A percentile compares a stretch with the other conserved stretches of the same genome.
These are phyloP conservation scores for Bemisia tabaci DNA, from an alignment of 1,140 invertebrate genomes.

Conservation along the genomic window DNA sequence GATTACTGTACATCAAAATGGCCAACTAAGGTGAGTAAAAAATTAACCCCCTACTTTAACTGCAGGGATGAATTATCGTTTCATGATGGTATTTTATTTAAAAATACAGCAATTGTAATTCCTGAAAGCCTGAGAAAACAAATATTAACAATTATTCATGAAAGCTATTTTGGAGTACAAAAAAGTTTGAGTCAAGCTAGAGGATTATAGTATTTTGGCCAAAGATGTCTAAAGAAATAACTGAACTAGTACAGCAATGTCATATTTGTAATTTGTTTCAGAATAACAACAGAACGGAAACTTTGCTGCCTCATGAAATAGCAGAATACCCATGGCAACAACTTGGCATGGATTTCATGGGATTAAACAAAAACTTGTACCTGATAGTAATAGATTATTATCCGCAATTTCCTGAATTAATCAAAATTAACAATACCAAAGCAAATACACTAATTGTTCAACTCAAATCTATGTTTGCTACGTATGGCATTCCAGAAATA, in stretches of 20 bases:
- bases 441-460: no score
- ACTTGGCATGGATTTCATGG: no score
- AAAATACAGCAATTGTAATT: constrained; percentile 28
- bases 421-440: neutral
- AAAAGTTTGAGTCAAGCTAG: constrained; percentile 26
- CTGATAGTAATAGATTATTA: no score
- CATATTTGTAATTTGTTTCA: constrained; percentile 13
- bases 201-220: constrained; percentile 32
- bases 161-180: no score
- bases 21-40: constrained; percentile 23
- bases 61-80: constrained; percentile 26
- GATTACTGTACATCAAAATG: no score
- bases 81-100: constrained; percentile 22
- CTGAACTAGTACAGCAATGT: constrained; percentile 17
- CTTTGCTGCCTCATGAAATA: no score
- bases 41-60: constrained; percentile 24
- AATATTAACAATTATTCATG: constrained; percentile 30
- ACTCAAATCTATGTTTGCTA: no score
- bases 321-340: no score
- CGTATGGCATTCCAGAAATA: no score
- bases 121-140: constrained; percentile 25
- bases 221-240: constrained; percentile 31
- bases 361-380: no score
- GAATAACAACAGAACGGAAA: no score
- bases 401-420: constrained; percentile 8